A percentile compares a stretch with the other conserved stretches of the same genome.
Conservation (phyloP, 2,113 vertebrate species). For the Otocyon megalotis region DNA sequence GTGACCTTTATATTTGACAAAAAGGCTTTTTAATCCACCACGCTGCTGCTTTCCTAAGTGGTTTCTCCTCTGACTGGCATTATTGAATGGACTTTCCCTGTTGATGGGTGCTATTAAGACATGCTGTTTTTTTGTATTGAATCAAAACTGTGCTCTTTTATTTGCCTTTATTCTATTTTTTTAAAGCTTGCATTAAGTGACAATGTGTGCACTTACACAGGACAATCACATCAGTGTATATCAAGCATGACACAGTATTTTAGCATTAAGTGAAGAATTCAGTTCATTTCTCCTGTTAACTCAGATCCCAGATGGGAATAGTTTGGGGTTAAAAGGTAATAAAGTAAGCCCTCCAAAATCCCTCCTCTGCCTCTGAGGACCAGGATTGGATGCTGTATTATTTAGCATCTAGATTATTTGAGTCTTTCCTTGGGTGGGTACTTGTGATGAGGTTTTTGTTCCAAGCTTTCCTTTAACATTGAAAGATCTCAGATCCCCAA, state of each 20-base stretch:
- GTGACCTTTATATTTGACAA: constrained; percentile 87
- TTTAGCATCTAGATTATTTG: background rate
- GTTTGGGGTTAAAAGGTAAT: background rate
- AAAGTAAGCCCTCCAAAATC: background rate
- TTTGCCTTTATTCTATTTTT: constrained; percentile 40
- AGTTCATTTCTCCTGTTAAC: background rate
- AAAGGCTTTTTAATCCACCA: constrained; percentile 85
- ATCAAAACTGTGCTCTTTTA: constrained; percentile 74
- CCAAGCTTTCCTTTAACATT: constrained; percentile 16
- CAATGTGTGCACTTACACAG: background rate
- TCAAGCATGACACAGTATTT: background rate
- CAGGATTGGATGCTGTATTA: background rate
- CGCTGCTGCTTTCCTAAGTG: constrained; percentile 81
- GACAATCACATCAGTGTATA: background rate
- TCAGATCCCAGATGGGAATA: background rate
- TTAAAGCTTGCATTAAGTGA: constrained; percentile 76
- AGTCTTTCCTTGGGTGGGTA: constrained; percentile 2
- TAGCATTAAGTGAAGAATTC: background rate
- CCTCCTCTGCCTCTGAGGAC: background rate
- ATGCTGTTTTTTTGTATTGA: constrained; percentile 71
- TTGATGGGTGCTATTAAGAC: constrained; percentile 84
- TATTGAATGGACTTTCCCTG: constrained; percentile 82
- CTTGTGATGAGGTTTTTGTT: constrained; percentile 7
- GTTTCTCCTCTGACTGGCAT: constrained; percentile 85
- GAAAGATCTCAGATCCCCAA: constrained; percentile 13